phyloP scores from a whole-genome alignment of 2,888 invertebrate species.

The Eupithecia tripunctaria region DNA sequence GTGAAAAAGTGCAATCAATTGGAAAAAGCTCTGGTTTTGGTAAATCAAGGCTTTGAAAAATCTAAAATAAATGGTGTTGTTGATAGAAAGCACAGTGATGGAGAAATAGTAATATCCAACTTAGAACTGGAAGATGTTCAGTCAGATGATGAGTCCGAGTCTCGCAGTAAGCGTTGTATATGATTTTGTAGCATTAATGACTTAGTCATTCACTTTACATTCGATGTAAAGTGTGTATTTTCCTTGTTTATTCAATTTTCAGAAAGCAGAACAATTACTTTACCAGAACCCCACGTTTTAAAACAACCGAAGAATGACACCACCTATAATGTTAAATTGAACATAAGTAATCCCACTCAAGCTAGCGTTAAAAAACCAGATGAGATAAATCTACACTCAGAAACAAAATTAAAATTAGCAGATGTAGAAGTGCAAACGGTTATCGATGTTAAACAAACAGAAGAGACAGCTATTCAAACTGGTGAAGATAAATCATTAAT shows the following conservation, averaged over 20 bases:
- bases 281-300: constrained; percentile 62
- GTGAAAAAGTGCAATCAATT: constrained; percentile 64
- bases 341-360: background rate
- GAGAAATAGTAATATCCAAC: constrained; percentile 45
- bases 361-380: background rate
- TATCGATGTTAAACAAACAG: constrained; percentile 42
- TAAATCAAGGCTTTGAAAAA: constrained; percentile 70
- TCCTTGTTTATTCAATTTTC: constrained; percentile 44
- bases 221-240: constrained; percentile 1
- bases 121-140: constrained; percentile 66
- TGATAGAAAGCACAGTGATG: constrained; percentile 43
- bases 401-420: constrained; percentile 36
- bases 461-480: constrained; percentile 62
- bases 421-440: constrained; percentile 62
- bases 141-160: constrained; percentile 67
- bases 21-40: constrained; percentile 66
- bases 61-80: constrained; percentile 37
- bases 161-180: constrained; percentile 56
- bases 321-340: constrained; percentile 22
- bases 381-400: constrained; percentile 31
- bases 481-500: constrained; percentile 51
- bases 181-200: background rate
- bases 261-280: constrained; percentile 70
- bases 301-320: constrained; percentile 46
- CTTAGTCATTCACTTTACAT: background rate